Conservation (phyloP, 2,888 invertebrate genomes). For the Cosmia pyralina region DNA sequence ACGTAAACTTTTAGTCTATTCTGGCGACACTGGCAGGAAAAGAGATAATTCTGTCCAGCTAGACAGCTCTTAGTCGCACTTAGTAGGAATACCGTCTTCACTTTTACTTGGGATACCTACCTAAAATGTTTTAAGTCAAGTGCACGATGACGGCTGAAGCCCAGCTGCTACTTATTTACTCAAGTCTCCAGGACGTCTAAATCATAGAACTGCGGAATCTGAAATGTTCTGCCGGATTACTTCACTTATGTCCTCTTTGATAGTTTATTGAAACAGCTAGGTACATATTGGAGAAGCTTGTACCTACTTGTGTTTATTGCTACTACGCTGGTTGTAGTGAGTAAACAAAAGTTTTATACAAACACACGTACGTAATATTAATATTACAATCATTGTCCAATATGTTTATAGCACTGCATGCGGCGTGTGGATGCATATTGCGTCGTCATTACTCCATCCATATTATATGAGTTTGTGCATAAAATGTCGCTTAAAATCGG, state of each 20-base stretch:
- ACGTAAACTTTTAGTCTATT: not conserved
- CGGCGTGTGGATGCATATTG: constrained; percentile 28
- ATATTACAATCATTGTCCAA: constrained; percentile 8
- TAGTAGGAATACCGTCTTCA: not conserved
- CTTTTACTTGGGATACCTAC: not conserved
- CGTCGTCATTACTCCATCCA: not conserved
- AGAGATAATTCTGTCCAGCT: not conserved
- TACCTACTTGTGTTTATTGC: not conserved
- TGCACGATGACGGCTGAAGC: not conserved
- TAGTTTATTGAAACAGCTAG: not conserved
- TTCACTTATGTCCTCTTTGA: too few species aligned
- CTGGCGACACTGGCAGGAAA: not conserved
- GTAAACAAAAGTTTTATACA: not conserved
- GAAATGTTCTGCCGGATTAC: not conserved
- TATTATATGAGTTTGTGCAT: not conserved
- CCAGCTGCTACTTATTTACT: not conserved
- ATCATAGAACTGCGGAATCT: too few species aligned
- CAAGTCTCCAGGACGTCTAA: not conserved
- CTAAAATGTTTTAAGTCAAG: not conserved
- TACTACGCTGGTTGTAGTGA: not conserved
- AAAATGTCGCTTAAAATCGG: not conserved
- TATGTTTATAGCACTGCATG: constrained; percentile 17
- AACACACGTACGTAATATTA: constrained; percentile 5
- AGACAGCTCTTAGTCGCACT: not conserved
- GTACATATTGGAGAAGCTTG: not conserved